Evolutionary conservation across 2,888 invertebrate species (phyloP).

Genomic region (Nemoura dubitans): DNA sequence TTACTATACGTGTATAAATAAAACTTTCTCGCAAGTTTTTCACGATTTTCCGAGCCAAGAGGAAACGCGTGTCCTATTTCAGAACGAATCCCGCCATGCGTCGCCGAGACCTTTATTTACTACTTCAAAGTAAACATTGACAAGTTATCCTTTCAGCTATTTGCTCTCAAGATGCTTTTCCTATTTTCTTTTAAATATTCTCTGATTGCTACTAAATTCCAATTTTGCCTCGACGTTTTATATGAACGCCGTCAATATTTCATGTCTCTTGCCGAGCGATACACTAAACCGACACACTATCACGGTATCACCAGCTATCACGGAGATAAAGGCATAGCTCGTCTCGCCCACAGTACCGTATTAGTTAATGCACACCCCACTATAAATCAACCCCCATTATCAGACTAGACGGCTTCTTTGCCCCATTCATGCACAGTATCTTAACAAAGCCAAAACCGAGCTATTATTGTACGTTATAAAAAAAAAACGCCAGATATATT

Average conservation of each 20-base stretch:
- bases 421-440: not conserved
- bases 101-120: not conserved
- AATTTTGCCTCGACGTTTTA: not conserved
- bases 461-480: not conserved
- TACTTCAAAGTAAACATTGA: not conserved
- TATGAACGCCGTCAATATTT: not conserved
- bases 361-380: conserved; percentile 18
- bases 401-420: not conserved
- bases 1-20: not conserved
- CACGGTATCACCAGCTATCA: not conserved
- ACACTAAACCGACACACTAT: too few relatives aligned
- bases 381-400: conserved; percentile 10
- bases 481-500: not conserved
- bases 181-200: not conserved
- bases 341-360: not conserved
- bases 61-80: not conserved
- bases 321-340: not conserved
- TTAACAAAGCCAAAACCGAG: not conserved
- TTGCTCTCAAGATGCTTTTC: not conserved
- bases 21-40: not conserved
- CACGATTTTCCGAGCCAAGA: not conserved
- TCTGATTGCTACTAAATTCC: not conserved
- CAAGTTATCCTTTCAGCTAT: not conserved
- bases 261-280: not conserved
- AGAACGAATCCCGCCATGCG: not conserved